Evolutionary conservation across 2,113 vertebrate species (phyloP).

Genomic region (Dipodomys spectabilis): DNA sequence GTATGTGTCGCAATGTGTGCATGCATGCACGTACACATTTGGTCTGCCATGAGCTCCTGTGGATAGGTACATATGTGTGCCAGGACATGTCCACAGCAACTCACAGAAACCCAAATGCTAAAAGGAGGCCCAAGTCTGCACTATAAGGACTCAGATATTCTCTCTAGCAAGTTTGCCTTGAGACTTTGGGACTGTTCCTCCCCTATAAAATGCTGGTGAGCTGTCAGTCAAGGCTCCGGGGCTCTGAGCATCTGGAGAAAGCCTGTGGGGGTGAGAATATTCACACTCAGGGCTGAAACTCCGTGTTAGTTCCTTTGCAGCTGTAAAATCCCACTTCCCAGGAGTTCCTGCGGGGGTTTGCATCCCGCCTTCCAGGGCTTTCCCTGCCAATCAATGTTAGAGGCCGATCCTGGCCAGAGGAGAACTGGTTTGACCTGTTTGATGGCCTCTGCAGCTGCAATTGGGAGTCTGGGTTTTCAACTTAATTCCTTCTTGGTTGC

Average conservation of each 20-base stretch:
- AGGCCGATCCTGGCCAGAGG: conserved; percentile 19
- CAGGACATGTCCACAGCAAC: neutral
- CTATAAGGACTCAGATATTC: neutral
- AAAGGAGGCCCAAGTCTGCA: neutral
- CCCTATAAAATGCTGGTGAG: neutral
- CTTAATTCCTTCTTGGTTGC: conserved; percentile 15
- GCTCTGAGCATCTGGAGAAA: conserved; percentile 36
- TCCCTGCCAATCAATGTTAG: conserved; percentile 53
- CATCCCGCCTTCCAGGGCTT: neutral
- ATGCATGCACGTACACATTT: neutral
- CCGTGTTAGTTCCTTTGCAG: neutral
- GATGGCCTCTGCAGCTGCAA: conserved; percentile 8
- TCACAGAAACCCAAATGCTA: neutral
- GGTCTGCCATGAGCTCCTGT: neutral
- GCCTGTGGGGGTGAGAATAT: neutral
- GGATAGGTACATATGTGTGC: no score
- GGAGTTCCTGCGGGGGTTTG: conserved; percentile 49
- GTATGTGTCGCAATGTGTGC: no score
- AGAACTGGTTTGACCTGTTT: conserved; percentile 66
- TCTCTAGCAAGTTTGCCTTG: neutral
- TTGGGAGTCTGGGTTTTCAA: conserved; percentile 54
- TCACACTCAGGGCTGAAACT: conserved; percentile 14
- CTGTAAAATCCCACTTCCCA: conserved; percentile 29
- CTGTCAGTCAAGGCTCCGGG: neutral
- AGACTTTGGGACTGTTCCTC: neutral